These are phyloP conservation scores for Drosophila nr. perissopoda DNA, from an alignment of 2,888 invertebrate genomes.

Conservation along the genomic window DNA sequence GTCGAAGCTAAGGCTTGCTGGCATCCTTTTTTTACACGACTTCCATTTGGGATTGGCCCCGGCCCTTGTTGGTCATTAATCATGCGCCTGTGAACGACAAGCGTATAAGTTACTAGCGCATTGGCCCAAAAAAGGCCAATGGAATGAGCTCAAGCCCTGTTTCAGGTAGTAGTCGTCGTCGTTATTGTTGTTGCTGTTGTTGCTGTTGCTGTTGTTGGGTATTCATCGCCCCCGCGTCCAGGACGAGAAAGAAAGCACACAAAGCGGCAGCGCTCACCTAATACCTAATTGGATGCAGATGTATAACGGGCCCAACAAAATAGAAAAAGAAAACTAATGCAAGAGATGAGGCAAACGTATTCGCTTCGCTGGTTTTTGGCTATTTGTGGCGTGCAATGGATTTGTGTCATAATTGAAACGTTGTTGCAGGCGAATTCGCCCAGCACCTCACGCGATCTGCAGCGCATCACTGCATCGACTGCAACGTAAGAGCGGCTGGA, in stretches of 20 bases:
- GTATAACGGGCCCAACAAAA: conserved; percentile 53
- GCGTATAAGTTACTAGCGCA: conserved; percentile 79
- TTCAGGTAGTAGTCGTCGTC: conserved; percentile 36
- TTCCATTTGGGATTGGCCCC: conserved; percentile 68
- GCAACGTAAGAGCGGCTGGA: conserved; percentile 14
- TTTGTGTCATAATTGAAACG: conserved; percentile 79
- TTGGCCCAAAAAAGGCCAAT: conserved; percentile 79
- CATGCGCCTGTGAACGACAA: conserved; percentile 81
- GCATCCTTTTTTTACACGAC: conserved; percentile 59
- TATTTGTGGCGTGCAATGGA: conserved; percentile 71
- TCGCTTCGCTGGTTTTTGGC: conserved; percentile 68
- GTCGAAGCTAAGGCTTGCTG: conserved; percentile 33
- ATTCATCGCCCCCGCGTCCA: conserved; percentile 9
- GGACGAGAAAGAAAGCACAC: conserved; percentile 50
- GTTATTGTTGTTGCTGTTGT: not conserved
- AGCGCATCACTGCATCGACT: conserved; percentile 50
- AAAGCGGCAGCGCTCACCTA: conserved; percentile 49
- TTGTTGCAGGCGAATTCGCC: conserved; percentile 29
- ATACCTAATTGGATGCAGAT: conserved; percentile 81
- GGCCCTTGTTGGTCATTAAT: conserved; percentile 84
- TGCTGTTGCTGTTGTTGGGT: not conserved
- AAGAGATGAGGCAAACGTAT: conserved; percentile 22
- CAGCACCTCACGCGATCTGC: conserved; percentile 61
- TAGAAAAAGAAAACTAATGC: conserved; percentile 31
- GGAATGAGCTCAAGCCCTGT: conserved; percentile 57